These are phyloP conservation scores for Nylanderia fulva DNA, from an alignment of 1,140 invertebrate genomes.

Conservation along the genomic window DNA sequence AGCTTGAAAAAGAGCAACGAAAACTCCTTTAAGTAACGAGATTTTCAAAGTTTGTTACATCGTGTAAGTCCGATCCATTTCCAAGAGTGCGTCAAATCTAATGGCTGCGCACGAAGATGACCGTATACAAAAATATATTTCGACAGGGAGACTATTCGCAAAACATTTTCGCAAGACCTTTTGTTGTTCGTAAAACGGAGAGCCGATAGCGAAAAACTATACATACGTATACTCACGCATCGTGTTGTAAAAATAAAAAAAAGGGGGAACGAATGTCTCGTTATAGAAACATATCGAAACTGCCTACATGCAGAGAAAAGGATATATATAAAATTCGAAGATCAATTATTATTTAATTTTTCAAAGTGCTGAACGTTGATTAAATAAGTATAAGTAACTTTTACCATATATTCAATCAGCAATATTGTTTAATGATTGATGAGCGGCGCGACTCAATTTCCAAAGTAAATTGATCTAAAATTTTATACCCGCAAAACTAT, in stretches of 20 bases:
- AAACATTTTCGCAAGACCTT: slow-evolving; percentile 59
- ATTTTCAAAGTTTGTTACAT: slow-evolving; percentile 15
- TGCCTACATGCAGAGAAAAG: neutral
- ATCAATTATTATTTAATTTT: slow-evolving; percentile 22
- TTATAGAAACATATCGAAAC: slow-evolving; percentile 49
- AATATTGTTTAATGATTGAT: neutral
- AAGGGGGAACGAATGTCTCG: slow-evolving; percentile 39
- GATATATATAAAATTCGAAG: slow-evolving; percentile 8
- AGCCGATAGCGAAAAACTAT: slow-evolving; percentile 51
- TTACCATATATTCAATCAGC: neutral
- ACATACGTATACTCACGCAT: slow-evolving; percentile 4
- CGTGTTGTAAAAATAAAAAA: slow-evolving; percentile 9
- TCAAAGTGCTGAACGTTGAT: slow-evolving; percentile 1
- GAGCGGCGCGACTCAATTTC: neutral
- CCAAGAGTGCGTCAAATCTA: slow-evolving; percentile 42
- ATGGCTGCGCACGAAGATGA: slow-evolving; percentile 30
- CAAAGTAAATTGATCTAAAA: neutral
- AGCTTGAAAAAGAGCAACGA: neutral
- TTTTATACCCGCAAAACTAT: neutral
- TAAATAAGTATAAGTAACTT: slow-evolving; percentile 15
- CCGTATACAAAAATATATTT: slow-evolving; percentile 49
- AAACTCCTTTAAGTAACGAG: neutral
- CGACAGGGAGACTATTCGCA: slow-evolving; percentile 27
- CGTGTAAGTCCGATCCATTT: slow-evolving; percentile 31
- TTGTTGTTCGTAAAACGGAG: slow-evolving; percentile 47